Base-by-base conservation (phyloP, 2,888 invertebrate genomes). In the Oxytorus armatus region DNA sequence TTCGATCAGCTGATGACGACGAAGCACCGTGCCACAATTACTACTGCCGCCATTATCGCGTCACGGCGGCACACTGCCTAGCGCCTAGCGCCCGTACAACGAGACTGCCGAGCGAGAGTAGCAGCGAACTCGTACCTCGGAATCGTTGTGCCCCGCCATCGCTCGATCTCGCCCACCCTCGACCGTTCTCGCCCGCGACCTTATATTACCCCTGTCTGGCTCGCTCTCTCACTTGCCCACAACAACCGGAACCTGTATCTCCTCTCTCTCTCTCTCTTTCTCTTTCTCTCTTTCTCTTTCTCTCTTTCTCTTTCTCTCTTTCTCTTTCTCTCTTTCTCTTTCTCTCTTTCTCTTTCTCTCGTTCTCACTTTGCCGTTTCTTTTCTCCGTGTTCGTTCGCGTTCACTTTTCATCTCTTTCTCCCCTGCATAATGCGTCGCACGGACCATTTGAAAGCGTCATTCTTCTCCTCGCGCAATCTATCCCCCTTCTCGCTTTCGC, bases 1-100 rank as follows among this genome's bases (percentile, higher is more conserved):
- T 78, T 81, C 83, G 85, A 89, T 89, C 89, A 89, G 89, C 89
- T 89, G 88, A 87, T 88, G 86, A 86, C 83, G 81, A 86, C 81
- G 86, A 86, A 78, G 84, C 84, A 83, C 83, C 85, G 82, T 84
- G 82, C 78, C 81, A 77, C 83, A 85, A 85, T 88, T 82, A 86
- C 83, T 74, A 86, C 82, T 86, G 85, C 86, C 86, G 87, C 85
- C 89, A 89, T 89, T 87, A 86, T 89, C 88, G 85, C 86, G 86
- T 86, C 85, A 85, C 86, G 82, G 79, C 85, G 81, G 83, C 86
- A 84, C 85, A 85, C 86, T 85, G 85, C 83, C 83, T 84, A 82
- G 73, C 74, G 81, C 85, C n/a, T n/a, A n/a, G n/a, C n/a, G n/a
- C n/a, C n/a, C 79, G 83, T 83, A 86, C 85, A 87, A 86, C 86